Evolutionary conservation across 2,888 invertebrate species (phyloP).

Genomic region (Masnerella sp.): DNA sequence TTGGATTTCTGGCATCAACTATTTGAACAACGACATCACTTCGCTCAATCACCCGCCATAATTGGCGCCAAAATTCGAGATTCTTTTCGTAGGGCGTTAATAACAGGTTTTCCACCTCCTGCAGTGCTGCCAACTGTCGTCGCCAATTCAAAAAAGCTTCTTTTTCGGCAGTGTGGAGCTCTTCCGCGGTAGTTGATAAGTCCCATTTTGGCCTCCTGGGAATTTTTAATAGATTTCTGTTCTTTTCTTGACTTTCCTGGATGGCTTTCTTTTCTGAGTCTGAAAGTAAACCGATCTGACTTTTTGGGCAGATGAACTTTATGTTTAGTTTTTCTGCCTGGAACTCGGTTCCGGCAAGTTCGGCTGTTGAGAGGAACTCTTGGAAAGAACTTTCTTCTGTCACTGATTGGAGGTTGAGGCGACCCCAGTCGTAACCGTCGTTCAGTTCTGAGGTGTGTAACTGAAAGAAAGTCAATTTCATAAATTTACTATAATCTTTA

Average conservation of each 20-base stretch:
- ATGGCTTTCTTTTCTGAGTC: slow-evolving; percentile 80
- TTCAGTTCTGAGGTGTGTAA: slow-evolving; percentile 92
- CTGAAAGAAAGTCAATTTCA: slow-evolving; percentile 78
- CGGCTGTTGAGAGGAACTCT: slow-evolving; percentile 96
- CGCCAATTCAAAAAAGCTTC: slow-evolving; percentile 95
- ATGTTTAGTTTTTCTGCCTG: slow-evolving; percentile 93
- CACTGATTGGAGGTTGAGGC: slow-evolving; percentile 92
- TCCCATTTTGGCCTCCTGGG: slow-evolving; percentile 94
- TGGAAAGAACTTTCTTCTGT: slow-evolving; percentile 98
- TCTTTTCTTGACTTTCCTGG: slow-evolving; percentile 80
- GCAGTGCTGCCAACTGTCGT: slow-evolving; percentile 86
- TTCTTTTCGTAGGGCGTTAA: slow-evolving; percentile 99
- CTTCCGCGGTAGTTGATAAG: slow-evolving; percentile 85
- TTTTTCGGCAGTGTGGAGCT: slow-evolving; percentile 88
- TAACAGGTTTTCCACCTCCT: slow-evolving; percentile 87
- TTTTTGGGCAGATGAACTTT: slow-evolving; percentile 83
- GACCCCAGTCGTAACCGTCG: slow-evolving; percentile 95
- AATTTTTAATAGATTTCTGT: slow-evolving; percentile 84
- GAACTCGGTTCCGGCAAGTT: slow-evolving; percentile 96
- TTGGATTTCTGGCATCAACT: slow-evolving; percentile 97
- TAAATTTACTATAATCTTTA: too few species aligned
- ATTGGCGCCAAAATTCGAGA: slow-evolving; percentile 97
- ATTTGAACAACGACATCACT: slow-evolving; percentile 96
- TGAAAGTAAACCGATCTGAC: slow-evolving; percentile 81
- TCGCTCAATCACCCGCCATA: slow-evolving; percentile 99